Percentiles rank a stretch among this genome's conserved stretches.
phyloP scores from a whole-genome alignment of 2,797 vertebrate genomes.

The Prunella strophiata region DNA sequence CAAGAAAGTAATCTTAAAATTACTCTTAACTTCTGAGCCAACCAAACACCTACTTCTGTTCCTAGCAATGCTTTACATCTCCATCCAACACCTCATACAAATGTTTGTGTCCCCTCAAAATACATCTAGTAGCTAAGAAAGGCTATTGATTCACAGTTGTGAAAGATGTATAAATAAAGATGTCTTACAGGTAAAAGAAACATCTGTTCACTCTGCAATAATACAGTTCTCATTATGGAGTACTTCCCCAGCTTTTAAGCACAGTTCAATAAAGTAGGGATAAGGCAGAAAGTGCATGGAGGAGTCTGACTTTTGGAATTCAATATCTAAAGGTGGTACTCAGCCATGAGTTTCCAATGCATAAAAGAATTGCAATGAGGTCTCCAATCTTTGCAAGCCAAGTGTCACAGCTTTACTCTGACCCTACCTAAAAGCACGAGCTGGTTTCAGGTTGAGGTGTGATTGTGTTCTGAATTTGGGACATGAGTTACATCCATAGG shows the following conservation, averaged over 20 bases:
- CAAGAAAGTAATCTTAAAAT: background rate
- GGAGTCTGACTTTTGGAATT: background rate
- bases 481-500: background rate
- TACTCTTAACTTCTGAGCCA: background rate
- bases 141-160: background rate
- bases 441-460: background rate
- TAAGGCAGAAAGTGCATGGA: background rate
- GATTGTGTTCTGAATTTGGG: background rate
- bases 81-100: background rate
- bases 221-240: background rate
- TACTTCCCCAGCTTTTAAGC: background rate
- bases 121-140: background rate
- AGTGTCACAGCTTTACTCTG: background rate
- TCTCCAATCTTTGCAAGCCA: background rate
- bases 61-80: background rate
- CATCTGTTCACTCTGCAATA: background rate
- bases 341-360: background rate
- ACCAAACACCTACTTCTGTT: background rate
- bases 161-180: background rate
- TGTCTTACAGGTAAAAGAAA: background rate
- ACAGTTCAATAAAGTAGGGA: background rate
- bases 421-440: background rate
- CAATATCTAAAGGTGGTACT: background rate
- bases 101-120: background rate
- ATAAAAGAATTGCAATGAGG: background rate